Conservation (phyloP, 2,888 invertebrate species). For the Chouioia cunea region DNA sequence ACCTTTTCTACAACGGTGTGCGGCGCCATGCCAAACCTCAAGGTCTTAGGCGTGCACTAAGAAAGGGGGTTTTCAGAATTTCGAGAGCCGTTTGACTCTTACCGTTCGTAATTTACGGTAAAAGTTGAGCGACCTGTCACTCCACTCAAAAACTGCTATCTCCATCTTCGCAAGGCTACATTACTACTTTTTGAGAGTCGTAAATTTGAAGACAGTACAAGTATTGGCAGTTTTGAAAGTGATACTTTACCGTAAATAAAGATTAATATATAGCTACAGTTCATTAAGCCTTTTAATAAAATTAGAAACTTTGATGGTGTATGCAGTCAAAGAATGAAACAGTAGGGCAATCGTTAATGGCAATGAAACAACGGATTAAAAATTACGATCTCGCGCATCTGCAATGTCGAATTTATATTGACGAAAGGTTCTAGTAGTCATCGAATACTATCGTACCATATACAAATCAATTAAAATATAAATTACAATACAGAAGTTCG, state of each 20-base stretch:
- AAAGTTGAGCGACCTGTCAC: slow-evolving; percentile 1
- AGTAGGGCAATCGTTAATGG: no score
- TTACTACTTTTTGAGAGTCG: slow-evolving; percentile 24
- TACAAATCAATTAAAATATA: slow-evolving; percentile 67
- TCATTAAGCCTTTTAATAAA: not conserved
- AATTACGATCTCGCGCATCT: no score
- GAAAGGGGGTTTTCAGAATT: slow-evolving; percentile 32
- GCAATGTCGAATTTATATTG: no score
- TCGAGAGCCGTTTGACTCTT: not conserved
- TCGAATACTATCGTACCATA: slow-evolving; percentile 46
- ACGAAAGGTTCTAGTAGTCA: not conserved
- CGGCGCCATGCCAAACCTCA: slow-evolving; percentile 8
- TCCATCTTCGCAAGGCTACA: slow-evolving; percentile 1
- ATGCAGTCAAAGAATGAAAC: no score
- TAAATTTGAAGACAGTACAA: slow-evolving; percentile 17
- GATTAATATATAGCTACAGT: slow-evolving; percentile 15
- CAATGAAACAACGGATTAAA: no score
- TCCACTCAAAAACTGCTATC: slow-evolving; percentile 7
- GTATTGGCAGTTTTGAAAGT: not conserved
- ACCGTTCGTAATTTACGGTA: slow-evolving; percentile 37
- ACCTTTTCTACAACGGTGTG: slow-evolving; percentile 51
- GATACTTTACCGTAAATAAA: slow-evolving; percentile 14
- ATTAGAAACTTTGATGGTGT: no score
- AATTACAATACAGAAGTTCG: slow-evolving; percentile 66
- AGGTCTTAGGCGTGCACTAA: slow-evolving; percentile 31